Percentiles rank a stretch among this genome's conserved stretches.
These are phyloP conservation scores for Chrysolina haemoptera DNA, from an alignment of 2,888 invertebrate species.

Conservation along the genomic window DNA sequence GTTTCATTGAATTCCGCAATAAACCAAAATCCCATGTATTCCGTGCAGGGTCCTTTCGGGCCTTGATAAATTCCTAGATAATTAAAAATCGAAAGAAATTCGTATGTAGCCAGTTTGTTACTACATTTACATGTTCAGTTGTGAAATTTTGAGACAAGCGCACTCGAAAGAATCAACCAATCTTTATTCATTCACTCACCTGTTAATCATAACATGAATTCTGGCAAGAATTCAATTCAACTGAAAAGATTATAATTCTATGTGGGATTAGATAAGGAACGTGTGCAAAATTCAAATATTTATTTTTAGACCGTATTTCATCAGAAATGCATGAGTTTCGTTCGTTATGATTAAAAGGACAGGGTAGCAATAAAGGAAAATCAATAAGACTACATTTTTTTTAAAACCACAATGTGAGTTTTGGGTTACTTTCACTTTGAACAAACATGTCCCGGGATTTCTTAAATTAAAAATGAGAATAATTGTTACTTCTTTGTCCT, in stretches of 20 bases:
- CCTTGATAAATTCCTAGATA: too few relatives aligned
- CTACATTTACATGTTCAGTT: too few relatives aligned
- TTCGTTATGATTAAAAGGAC: slow-evolving; percentile 19
- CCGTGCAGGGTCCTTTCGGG: too few relatives aligned
- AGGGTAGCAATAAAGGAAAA: background rate
- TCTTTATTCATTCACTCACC: slow-evolving; percentile 1
- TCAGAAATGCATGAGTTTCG: background rate
- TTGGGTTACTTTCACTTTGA: too few relatives aligned
- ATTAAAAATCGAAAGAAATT: too few relatives aligned
- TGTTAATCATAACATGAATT: slow-evolving; percentile 1
- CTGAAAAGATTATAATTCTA: slow-evolving; percentile 24
- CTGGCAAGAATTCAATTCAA: slow-evolving; percentile 34
- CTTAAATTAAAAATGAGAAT: too few relatives aligned
- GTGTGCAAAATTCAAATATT: slow-evolving; percentile 37
- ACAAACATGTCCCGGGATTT: too few relatives aligned
- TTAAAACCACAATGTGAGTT: background rate
- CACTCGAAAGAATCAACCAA: background rate
- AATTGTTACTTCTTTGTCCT: too few relatives aligned
- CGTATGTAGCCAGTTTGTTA: too few relatives aligned
- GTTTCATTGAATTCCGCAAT: too few relatives aligned
- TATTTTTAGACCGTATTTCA: background rate
- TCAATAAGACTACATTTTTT: background rate
- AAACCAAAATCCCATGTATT: too few relatives aligned
- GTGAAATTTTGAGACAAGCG: too few relatives aligned
- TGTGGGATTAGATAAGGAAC: slow-evolving; percentile 33